Evolutionary conservation across 2,797 vertebrate genomes (phyloP).

Genomic region (Thripadectes ignobilis): DNA sequence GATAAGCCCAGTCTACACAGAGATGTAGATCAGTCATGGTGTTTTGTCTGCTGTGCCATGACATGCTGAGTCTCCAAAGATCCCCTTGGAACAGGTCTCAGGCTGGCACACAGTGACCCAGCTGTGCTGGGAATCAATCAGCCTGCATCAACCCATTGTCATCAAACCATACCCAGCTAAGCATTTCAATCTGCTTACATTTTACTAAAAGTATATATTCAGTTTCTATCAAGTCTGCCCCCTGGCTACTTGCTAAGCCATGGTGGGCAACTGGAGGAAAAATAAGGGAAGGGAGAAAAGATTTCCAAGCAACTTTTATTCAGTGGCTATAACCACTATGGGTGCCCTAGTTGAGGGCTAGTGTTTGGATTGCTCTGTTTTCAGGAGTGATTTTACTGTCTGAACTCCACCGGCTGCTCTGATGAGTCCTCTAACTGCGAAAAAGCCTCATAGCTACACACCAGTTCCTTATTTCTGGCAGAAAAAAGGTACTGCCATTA

Average conservation of each 20-base stretch:
- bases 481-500: background rate
- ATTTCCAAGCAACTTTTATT: background rate
- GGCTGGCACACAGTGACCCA: background rate
- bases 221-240: background rate
- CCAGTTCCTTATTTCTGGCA: background rate
- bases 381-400: background rate
- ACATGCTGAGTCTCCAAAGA: background rate
- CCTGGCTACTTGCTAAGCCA: background rate
- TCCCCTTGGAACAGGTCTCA: background rate
- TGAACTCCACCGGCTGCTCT: background rate
- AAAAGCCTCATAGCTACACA: background rate
- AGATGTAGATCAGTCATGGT: background rate
- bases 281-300: background rate
- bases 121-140: background rate
- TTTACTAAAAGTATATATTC: background rate
- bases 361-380: background rate
- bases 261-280: background rate
- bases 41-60: background rate
- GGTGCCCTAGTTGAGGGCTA: background rate
- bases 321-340: background rate
- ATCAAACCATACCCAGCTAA: background rate
- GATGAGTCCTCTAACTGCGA: background rate
- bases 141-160: background rate
- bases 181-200: background rate
- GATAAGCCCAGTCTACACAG: background rate